Conservation (phyloP, 2,797 vertebrate genomes). For the Galaxias olidus region DNA sequence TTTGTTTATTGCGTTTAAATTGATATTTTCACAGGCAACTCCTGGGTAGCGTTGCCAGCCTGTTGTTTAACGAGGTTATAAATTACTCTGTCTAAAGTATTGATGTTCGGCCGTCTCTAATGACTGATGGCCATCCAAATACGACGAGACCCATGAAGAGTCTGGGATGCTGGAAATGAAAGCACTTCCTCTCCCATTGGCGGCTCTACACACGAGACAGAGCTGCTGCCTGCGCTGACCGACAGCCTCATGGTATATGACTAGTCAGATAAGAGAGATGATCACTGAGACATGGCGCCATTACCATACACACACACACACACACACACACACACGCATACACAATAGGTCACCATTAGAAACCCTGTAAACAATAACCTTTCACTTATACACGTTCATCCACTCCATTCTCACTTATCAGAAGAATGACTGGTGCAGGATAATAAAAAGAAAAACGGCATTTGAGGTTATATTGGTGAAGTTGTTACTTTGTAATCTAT, state of each 20-base stretch:
- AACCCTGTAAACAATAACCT: too few relatives aligned
- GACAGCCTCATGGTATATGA: not conserved
- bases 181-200: not conserved
- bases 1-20: not conserved
- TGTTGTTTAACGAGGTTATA: constrained; percentile 11
- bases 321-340: not conserved
- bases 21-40: not conserved
- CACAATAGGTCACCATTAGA: not conserved
- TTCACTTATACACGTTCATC: too few relatives aligned
- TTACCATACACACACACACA: constrained; percentile 12
- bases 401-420: too few relatives aligned
- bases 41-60: not conserved
- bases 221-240: not conserved
- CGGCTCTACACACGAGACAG: not conserved
- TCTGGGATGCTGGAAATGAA: constrained; percentile 1
- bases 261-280: not conserved
- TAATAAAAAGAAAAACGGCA: too few relatives aligned
- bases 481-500: too few relatives aligned
- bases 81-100: constrained; percentile 14
- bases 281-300: not conserved
- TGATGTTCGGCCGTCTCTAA: constrained; percentile 5
- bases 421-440: too few relatives aligned
- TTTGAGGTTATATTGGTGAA: too few relatives aligned
- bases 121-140: constrained; percentile 4
- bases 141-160: constrained; percentile 7